Percentiles rank a stretch among this genome's conserved stretches.
Evolutionary conservation across 2,113 vertebrate genomes (phyloP).

Genomic region (Agapornis roseicollis): DNA sequence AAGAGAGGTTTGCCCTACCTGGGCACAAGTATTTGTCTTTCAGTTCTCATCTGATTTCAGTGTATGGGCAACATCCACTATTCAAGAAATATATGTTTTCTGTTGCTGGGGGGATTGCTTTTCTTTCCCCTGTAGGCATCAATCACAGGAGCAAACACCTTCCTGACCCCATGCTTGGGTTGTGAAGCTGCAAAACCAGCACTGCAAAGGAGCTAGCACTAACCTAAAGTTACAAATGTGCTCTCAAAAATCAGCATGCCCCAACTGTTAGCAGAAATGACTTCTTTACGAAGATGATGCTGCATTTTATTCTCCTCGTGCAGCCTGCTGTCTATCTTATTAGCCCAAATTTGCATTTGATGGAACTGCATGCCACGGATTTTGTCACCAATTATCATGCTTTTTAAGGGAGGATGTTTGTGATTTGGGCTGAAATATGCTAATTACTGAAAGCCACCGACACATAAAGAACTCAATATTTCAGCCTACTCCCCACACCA

Average conservation of each 20-base stretch:
- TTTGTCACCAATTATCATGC: slow-evolving; percentile 56
- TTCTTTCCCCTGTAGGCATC: not conserved
- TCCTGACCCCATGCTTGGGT: not conserved
- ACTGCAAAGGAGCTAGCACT: not conserved
- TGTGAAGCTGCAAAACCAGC: not conserved
- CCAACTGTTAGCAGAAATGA: not conserved
- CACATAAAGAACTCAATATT: slow-evolving; percentile 40
- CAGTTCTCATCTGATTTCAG: not conserved
- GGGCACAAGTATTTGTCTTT: slow-evolving; percentile 12
- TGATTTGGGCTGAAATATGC: slow-evolving; percentile 52
- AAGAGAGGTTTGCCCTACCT: not conserved
- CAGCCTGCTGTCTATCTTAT: not conserved
- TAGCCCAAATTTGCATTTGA: slow-evolving; percentile 51
- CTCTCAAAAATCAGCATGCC: not conserved
- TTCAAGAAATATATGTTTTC: not conserved
- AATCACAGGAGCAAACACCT: not conserved
- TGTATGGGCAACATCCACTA: not conserved
- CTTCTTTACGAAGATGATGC: not conserved
- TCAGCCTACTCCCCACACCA: not conserved
- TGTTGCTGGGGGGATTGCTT: not conserved
- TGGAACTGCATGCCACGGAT: slow-evolving; percentile 28
- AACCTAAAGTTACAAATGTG: not conserved
- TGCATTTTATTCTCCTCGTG: not conserved
- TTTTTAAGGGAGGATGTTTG: slow-evolving; percentile 45
- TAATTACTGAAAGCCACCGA: slow-evolving; percentile 36